phyloP scores from a whole-genome alignment of 2,113 vertebrate genomes.

The Spea bombifrons region DNA sequence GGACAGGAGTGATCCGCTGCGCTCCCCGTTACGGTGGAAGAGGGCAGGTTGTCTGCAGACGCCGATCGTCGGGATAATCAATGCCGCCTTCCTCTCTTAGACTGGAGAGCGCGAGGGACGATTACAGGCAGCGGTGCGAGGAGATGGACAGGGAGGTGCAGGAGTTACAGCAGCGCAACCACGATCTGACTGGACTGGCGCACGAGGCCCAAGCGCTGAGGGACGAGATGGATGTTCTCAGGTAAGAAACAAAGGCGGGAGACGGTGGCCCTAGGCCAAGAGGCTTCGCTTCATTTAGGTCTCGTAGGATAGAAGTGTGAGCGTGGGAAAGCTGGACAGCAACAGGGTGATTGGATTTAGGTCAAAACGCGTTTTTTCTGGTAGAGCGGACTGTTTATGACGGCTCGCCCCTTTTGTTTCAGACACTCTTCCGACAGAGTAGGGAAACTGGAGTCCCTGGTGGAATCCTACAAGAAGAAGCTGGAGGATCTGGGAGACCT shows the following conservation, averaged over 20 bases:
- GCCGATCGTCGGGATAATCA: not conserved
- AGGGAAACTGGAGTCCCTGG: slow-evolving; percentile 76
- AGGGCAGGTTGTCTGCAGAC: not conserved
- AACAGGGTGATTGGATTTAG: not conserved
- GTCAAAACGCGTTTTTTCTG: not conserved
- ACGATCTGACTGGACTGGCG: slow-evolving; percentile 81
- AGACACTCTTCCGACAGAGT: slow-evolving; percentile 87
- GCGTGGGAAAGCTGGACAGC: not conserved
- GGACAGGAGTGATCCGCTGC: not conserved
- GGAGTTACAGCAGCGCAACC: slow-evolving; percentile 75
- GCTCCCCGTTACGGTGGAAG: not conserved
- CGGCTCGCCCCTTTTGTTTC: not conserved
- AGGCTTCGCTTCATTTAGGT: no score
- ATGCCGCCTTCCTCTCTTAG: slow-evolving; percentile 54
- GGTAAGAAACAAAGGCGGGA: slow-evolving; percentile 58
- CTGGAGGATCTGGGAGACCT: slow-evolving; percentile 85
- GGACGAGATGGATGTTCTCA: slow-evolving; percentile 89
- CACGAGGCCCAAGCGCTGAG: slow-evolving; percentile 82
- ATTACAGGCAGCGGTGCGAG: slow-evolving; percentile 65
- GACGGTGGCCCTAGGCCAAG: no score
- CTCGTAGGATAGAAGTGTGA: no score
- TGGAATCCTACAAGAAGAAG: slow-evolving; percentile 81
- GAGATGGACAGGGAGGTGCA: slow-evolving; percentile 71
- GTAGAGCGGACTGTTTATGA: not conserved
- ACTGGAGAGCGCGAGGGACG: slow-evolving; percentile 78